Conservation (phyloP, 2,113 vertebrate species). For the Urocolius indicus region DNA sequence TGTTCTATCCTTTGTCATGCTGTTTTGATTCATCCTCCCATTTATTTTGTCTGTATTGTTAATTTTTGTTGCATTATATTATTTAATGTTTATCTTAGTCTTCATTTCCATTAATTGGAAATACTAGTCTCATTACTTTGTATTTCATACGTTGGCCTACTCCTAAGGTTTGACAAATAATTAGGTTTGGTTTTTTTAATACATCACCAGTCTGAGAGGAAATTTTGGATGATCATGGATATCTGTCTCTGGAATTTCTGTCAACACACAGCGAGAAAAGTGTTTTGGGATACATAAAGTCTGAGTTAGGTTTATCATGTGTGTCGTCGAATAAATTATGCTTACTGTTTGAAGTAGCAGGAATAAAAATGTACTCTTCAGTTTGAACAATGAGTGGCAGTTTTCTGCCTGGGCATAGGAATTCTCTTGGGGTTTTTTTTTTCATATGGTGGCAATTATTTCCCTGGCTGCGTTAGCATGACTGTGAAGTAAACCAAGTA, state of each 20-base stretch:
- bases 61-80: not conserved
- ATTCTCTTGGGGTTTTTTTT: conserved; percentile 40
- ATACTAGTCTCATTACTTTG: not conserved
- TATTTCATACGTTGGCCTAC: not conserved
- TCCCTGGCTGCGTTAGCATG: not conserved
- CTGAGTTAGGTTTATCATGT: not conserved
- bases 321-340: not conserved
- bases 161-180: not conserved
- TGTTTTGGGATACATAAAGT: conserved; percentile 10
- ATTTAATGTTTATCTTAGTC: not conserved
- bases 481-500: conserved; percentile 40
- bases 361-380: conserved; percentile 19
- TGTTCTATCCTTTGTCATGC: not conserved
- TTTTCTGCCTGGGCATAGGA: conserved; percentile 6
- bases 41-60: not conserved
- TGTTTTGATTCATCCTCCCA: not conserved
- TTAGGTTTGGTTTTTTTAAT: not conserved
- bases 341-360: not conserved
- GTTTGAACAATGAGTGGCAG: conserved; percentile 26
- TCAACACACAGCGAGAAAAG: not conserved
- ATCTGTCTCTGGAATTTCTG: conserved; percentile 5
- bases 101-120: not conserved
- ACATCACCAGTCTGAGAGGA: not conserved
- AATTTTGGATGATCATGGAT: not conserved
- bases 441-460: conserved; percentile 57